Percentiles rank a stretch among this genome's conserved stretches.
These are phyloP conservation scores for Campoplex capitator DNA, from an alignment of 2,888 invertebrate species.

Conservation along the genomic window DNA sequence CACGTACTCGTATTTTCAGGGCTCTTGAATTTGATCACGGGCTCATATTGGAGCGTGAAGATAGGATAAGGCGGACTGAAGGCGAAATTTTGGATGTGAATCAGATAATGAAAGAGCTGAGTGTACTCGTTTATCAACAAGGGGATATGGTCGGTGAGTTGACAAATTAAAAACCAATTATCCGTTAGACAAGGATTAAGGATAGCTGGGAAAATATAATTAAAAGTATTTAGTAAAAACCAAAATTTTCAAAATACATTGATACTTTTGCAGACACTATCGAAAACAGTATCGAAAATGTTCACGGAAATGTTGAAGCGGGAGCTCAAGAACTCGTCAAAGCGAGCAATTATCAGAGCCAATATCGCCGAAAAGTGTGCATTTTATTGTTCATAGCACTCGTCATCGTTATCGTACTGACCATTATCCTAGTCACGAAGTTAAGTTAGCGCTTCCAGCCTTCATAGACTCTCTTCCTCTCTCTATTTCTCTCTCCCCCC, in stretches of 20 bases:
- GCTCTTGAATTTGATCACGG: conserved; percentile 92
- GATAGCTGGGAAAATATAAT: neutral
- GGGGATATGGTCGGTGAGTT: conserved; percentile 90
- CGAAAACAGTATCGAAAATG: conserved; percentile 92
- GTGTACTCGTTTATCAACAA: conserved; percentile 90
- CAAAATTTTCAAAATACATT: neutral
- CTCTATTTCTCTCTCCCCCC: conserved; percentile 55
- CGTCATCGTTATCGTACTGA: conserved; percentile 89
- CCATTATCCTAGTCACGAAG: conserved; percentile 87
- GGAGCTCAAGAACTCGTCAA: conserved; percentile 92
- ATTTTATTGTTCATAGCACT: conserved; percentile 89
- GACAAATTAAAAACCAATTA: conserved; percentile 29
- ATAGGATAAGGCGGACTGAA: conserved; percentile 92
- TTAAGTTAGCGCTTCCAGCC: conserved; percentile 82
- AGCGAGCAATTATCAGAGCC: conserved; percentile 92
- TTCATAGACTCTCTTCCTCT: conserved; percentile 72
- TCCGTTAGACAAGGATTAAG: neutral
- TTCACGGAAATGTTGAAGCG: conserved; percentile 91
- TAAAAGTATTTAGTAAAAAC: neutral
- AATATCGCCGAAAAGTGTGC: conserved; percentile 91
- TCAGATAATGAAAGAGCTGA: conserved; percentile 92
- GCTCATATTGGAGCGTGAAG: conserved; percentile 92
- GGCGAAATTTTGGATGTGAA: conserved; percentile 93
- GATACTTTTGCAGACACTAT: conserved; percentile 89
- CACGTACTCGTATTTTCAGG: conserved; percentile 82